Percentiles rank a stretch among this genome's conserved stretches.
Evolutionary conservation across 1,140 invertebrate genomes (phyloP).

Genomic region (Aphaenogaster floridana): DNA sequence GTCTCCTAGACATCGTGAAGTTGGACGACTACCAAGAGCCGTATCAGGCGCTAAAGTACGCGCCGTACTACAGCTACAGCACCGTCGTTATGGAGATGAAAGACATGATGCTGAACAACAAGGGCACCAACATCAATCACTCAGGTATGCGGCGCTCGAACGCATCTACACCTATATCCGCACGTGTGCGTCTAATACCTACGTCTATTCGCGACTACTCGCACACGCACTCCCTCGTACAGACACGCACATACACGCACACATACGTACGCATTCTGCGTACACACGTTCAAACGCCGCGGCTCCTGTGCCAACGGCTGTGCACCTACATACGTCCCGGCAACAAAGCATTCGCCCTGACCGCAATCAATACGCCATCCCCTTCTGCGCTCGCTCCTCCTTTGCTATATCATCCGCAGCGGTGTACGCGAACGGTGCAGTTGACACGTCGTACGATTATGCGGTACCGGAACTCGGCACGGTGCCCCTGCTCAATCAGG

Average conservation of each 20-base stretch:
- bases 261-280: not conserved
- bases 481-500: constrained; percentile 88
- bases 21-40: constrained; percentile 93
- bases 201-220: constrained; percentile 15
- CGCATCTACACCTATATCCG: constrained; percentile 39
- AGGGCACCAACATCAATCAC: constrained; percentile 86
- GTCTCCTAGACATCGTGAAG: constrained; percentile 88
- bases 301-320: constrained; percentile 40
- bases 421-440: constrained; percentile 85
- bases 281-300: constrained; percentile 13
- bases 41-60: constrained; percentile 92
- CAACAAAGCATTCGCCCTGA: constrained; percentile 80
- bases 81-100: constrained; percentile 93
- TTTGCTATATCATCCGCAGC: constrained; percentile 84
- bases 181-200: not conserved
- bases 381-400: constrained; percentile 71
- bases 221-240: not conserved
- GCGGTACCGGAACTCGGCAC: constrained; percentile 92
- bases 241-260: not conserved
- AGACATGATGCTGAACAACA: constrained; percentile 89
- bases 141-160: constrained; percentile 81
- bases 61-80: constrained; percentile 93
- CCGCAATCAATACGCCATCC: constrained; percentile 83
- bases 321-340: constrained; percentile 64
- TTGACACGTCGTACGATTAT: constrained; percentile 90